A percentile compares a stretch with the other conserved stretches of the same genome.
Conservation (phyloP, 2,113 vertebrate genomes). For the Orthonyx spaldingii region DNA sequence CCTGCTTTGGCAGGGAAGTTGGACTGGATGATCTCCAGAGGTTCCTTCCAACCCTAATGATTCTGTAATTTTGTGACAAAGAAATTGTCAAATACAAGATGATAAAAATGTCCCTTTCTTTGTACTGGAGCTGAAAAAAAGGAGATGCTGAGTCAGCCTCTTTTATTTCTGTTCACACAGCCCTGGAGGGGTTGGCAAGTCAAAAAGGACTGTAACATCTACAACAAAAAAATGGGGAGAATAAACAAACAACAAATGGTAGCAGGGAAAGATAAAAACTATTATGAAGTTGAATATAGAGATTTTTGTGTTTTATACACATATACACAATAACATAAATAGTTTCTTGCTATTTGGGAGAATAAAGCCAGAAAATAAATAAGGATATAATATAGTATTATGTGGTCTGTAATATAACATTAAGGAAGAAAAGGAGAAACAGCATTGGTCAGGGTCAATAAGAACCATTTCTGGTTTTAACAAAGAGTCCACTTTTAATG, state of each 20-base stretch:
- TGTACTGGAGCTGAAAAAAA: not conserved
- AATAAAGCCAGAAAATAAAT: not conserved
- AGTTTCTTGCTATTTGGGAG: not conserved
- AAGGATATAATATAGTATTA: not conserved
- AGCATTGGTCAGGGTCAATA: not conserved
- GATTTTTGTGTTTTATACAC: not conserved
- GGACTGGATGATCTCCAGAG: not conserved
- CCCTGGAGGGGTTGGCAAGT: not conserved
- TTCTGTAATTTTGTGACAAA: not conserved
- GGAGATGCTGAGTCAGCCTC: not conserved
- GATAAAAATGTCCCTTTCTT: not conserved
- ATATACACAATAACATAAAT: not conserved
- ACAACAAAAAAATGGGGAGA: not conserved
- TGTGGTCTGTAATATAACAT: not conserved
- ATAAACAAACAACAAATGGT: not conserved
- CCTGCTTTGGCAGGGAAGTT: not conserved
- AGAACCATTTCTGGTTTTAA: not conserved
- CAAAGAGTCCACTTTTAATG: not conserved
- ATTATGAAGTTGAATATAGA: not conserved
- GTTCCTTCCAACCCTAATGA: not conserved
- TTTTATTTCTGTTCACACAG: not conserved
- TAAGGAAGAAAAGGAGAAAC: not conserved
- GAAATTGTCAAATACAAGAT: not conserved
- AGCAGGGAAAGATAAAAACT: not conserved
- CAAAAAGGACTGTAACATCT: not conserved